phyloP scores from a whole-genome alignment of 2,888 invertebrate species.

The Rhogogaster chlorosoma region DNA sequence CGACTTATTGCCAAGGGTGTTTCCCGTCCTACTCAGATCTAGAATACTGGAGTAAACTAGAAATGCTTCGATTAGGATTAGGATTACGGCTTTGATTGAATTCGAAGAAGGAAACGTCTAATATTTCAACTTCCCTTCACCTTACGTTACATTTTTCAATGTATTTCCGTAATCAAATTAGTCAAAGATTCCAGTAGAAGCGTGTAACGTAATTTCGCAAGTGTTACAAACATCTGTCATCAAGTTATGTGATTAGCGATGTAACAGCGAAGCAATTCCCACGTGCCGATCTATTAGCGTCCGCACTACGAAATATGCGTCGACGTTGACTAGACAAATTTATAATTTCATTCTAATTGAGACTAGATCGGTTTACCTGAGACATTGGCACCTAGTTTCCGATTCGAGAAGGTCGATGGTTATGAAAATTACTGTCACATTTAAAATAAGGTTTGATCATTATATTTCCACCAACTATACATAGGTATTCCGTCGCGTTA shows the following conservation, averaged over 20 bases:
- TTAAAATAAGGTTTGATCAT: background rate
- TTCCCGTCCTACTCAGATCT: background rate
- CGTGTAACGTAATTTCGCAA: background rate
- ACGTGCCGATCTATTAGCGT: conserved; percentile 41
- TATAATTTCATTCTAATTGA: conserved; percentile 29
- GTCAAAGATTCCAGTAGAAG: background rate
- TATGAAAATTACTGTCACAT: background rate
- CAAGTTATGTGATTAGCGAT: background rate
- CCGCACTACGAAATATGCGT: background rate
- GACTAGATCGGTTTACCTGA: conserved; percentile 20
- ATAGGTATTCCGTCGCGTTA: background rate
- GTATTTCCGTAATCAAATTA: background rate
- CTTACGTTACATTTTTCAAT: background rate
- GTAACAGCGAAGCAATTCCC: conserved; percentile 1
- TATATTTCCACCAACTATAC: background rate
- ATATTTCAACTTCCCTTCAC: background rate
- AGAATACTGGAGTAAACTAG: background rate
- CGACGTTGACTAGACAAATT: conserved; percentile 20
- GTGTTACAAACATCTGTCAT: background rate
- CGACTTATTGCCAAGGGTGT: background rate
- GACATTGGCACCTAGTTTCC: conserved; percentile 26
- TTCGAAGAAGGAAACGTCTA: background rate
- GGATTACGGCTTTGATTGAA: background rate
- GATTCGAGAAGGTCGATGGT: background rate
- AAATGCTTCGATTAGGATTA: background rate